phyloP scores from a whole-genome alignment of 2,888 invertebrate species.

The Cetonia aurata region DNA sequence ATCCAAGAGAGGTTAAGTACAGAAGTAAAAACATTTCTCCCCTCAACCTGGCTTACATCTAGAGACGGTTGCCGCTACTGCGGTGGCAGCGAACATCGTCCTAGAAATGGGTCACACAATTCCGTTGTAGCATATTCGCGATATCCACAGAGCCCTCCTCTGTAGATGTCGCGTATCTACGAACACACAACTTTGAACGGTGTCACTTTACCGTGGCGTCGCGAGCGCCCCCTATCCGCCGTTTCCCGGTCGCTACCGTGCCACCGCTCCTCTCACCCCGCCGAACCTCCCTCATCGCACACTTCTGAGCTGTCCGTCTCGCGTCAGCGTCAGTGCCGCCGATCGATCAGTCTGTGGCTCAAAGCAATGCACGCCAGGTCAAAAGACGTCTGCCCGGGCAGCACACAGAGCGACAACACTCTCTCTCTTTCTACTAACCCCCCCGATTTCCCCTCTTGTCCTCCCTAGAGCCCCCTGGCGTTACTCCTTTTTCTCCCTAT shows the following conservation, averaged over 20 bases:
- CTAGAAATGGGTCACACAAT: slow-evolving; percentile 42
- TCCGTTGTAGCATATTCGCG: slow-evolving; percentile 41
- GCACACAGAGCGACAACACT: slow-evolving; percentile 61
- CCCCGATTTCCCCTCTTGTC: slow-evolving; percentile 51
- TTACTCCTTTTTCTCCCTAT: no score
- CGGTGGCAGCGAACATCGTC: neutral
- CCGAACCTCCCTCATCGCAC: slow-evolving; percentile 47
- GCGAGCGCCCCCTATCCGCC: slow-evolving; percentile 47
- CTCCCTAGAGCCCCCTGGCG: slow-evolving; percentile 46
- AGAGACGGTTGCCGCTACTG: slow-evolving; percentile 2
- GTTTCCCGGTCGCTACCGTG: slow-evolving; percentile 46
- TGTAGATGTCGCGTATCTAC: slow-evolving; percentile 3
- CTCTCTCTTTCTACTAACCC: slow-evolving; percentile 43
- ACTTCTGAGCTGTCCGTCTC: slow-evolving; percentile 66
- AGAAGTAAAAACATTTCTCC: slow-evolving; percentile 4
- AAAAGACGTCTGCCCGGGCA: slow-evolving; percentile 68
- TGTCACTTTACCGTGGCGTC: slow-evolving; percentile 53
- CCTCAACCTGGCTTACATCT: slow-evolving; percentile 3
- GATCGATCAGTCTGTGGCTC: slow-evolving; percentile 67
- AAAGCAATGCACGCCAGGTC: slow-evolving; percentile 68
- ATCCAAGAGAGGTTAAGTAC: no score
- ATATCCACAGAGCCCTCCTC: slow-evolving; percentile 43
- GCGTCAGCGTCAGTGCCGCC: slow-evolving; percentile 65
- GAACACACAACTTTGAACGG: slow-evolving; percentile 53
- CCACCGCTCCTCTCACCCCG: slow-evolving; percentile 45